A percentile compares a stretch with the other conserved stretches of the same genome.
Conservation (phyloP, 2,888 invertebrate genomes). For the Theretra japonica region DNA sequence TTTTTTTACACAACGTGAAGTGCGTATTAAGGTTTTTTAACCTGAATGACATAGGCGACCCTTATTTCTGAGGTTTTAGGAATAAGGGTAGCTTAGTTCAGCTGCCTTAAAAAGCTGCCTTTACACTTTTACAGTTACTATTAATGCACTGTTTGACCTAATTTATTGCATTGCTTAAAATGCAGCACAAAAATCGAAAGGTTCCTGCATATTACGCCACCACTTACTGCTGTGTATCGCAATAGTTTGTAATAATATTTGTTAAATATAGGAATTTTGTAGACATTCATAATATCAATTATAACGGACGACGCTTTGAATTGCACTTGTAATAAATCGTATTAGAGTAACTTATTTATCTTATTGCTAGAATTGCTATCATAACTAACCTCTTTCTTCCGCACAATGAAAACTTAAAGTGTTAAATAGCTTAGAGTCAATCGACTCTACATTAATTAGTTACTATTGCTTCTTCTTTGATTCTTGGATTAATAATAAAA, state of each 20-base stretch:
- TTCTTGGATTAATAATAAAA: too few species aligned
- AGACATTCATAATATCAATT: background rate
- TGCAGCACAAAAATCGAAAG: background rate
- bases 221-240: background rate
- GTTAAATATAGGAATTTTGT: background rate
- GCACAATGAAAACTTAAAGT: too few species aligned
- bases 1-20: slow-evolving; percentile 9
- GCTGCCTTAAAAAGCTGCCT: slow-evolving; percentile 23
- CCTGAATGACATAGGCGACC: background rate
- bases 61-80: slow-evolving; percentile 13
- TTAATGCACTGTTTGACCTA: slow-evolving; percentile 7
- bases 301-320: background rate
- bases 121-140: background rate
- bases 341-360: too few species aligned
- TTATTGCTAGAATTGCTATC: too few species aligned
- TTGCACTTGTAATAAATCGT: too few species aligned
- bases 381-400: too few species aligned
- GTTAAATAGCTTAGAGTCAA: too few species aligned
- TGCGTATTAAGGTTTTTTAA: slow-evolving; percentile 9
- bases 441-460: too few species aligned
- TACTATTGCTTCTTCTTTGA: too few species aligned
- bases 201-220: background rate
- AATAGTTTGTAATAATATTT: background rate
- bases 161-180: background rate
- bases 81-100: slow-evolving; percentile 13